These are phyloP conservation scores for Dicrostonyx torquatus DNA, from an alignment of 2,797 vertebrate species.

Conservation along the genomic window DNA sequence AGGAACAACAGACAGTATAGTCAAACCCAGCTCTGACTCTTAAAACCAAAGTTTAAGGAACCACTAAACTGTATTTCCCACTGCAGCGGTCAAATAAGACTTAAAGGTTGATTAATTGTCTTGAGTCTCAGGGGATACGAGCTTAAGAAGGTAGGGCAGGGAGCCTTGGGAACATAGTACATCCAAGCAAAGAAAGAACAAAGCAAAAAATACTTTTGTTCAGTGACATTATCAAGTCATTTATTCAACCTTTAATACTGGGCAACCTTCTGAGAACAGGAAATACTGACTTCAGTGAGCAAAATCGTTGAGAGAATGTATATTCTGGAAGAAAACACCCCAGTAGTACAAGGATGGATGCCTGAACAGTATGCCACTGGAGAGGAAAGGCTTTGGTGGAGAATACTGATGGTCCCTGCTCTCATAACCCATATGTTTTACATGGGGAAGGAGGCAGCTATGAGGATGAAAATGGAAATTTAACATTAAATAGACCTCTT, in stretches of 20 bases:
- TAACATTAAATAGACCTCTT: not conserved
- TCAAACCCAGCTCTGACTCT: constrained; percentile 16
- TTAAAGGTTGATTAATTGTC: constrained; percentile 26
- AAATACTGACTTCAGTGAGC: not conserved
- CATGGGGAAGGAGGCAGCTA: not conserved
- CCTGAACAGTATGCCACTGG: not conserved
- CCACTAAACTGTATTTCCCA: not conserved
- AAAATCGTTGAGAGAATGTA: not conserved
- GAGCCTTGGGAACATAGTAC: not conserved
- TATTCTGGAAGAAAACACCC: constrained; percentile 1
- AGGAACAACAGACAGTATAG: not conserved
- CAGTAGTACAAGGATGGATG: not conserved
- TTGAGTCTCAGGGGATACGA: not conserved
- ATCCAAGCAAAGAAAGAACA: constrained; percentile 31
- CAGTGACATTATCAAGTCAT: not conserved
- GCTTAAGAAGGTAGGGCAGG: not conserved
- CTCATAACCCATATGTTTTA: not conserved
- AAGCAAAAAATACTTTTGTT: not conserved
- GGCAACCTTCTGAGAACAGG: not conserved
- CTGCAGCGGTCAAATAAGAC: not conserved
- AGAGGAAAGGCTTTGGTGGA: not conserved
- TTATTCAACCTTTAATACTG: not conserved
- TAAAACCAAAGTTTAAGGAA: not conserved
- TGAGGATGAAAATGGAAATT: not conserved
- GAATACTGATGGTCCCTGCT: not conserved